Evolutionary conservation across 2,888 invertebrate genomes (phyloP).

Genomic region (Hofmannophila pseudospretella): DNA sequence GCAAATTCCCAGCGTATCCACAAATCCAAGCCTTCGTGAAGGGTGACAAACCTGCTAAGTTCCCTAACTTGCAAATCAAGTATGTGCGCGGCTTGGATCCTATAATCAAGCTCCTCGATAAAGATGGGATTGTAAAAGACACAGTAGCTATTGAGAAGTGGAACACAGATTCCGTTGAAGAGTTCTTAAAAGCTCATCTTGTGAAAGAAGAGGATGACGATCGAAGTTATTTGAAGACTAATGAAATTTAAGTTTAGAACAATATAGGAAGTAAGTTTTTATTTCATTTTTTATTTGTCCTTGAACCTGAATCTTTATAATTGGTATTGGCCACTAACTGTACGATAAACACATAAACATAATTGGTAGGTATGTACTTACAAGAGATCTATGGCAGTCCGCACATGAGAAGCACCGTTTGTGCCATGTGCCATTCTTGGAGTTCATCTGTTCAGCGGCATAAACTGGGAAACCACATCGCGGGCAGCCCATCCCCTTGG

Average conservation of each 20-base stretch:
- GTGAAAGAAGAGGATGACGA: slow-evolving; percentile 77
- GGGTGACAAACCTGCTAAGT: slow-evolving; percentile 92
- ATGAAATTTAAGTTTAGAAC: slow-evolving; percentile 60
- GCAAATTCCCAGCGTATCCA: slow-evolving; percentile 98
- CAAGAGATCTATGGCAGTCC: slow-evolving; percentile 89
- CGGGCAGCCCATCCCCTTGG: slow-evolving; percentile 88
- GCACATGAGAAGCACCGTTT: slow-evolving; percentile 95
- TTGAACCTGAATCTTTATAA: too few species aligned
- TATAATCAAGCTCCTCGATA: slow-evolving; percentile 92
- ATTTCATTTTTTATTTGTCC: too few species aligned
- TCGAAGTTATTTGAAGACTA: slow-evolving; percentile 78
- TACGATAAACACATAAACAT: not conserved
- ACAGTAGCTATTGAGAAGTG: slow-evolving; percentile 97
- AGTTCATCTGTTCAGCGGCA: slow-evolving; percentile 97
- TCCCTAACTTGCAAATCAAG: slow-evolving; percentile 93
- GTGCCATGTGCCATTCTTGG: slow-evolving; percentile 95
- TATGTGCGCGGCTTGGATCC: slow-evolving; percentile 97
- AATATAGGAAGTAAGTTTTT: too few species aligned
- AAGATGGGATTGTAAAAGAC: slow-evolving; percentile 89
- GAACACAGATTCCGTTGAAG: slow-evolving; percentile 98
- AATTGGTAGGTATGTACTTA: slow-evolving; percentile 42
- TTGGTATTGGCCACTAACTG: too few species aligned
- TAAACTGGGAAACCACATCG: slow-evolving; percentile 95
- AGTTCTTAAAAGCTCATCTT: slow-evolving; percentile 95
- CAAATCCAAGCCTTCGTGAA: slow-evolving; percentile 99